Conservation (phyloP, 2,797 vertebrate species). For the Lutjanus argentimaculatus region DNA sequence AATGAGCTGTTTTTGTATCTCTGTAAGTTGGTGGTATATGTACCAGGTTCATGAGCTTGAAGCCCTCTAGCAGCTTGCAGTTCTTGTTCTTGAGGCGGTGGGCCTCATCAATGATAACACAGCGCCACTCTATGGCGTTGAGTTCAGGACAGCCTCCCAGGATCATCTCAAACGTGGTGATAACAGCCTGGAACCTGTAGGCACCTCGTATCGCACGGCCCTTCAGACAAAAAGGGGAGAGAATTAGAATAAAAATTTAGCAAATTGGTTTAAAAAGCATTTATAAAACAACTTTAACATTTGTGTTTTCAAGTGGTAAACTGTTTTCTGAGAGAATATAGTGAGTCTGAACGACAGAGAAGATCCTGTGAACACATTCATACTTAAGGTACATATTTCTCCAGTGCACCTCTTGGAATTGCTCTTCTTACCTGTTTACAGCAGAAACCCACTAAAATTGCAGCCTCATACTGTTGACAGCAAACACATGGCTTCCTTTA, state of each 20-base stretch:
- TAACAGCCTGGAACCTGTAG: constrained; percentile 96
- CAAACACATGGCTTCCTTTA: constrained; percentile 19
- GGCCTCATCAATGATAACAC: constrained; percentile 98
- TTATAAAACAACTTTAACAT: not conserved
- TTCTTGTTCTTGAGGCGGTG: constrained; percentile 99
- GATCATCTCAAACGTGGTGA: constrained; percentile 99
- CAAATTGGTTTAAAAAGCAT: not conserved
- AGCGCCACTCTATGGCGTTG: constrained; percentile 98
- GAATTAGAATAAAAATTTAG: not conserved
- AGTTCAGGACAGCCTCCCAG: constrained; percentile 97
- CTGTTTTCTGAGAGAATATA: not conserved
- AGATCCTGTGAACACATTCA: not conserved
- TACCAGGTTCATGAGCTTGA: constrained; percentile 99
- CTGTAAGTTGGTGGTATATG: constrained; percentile 30
- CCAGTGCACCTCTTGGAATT: not conserved
- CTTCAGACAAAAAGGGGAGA: constrained; percentile 70
- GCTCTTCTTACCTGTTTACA: not conserved
- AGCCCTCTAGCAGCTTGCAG: constrained; percentile 97
- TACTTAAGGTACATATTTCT: not conserved
- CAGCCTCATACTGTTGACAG: constrained; percentile 1
- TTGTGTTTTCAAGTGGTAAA: not conserved
- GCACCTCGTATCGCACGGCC: constrained; percentile 91
- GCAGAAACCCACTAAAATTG: constrained; percentile 16
- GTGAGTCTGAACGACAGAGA: not conserved
- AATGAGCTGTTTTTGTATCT: not conserved